A percentile compares a stretch with the other conserved stretches of the same genome.
Evolutionary conservation across 2,797 vertebrate genomes (phyloP).

Genomic region (Oreochromis mossambicus): DNA sequence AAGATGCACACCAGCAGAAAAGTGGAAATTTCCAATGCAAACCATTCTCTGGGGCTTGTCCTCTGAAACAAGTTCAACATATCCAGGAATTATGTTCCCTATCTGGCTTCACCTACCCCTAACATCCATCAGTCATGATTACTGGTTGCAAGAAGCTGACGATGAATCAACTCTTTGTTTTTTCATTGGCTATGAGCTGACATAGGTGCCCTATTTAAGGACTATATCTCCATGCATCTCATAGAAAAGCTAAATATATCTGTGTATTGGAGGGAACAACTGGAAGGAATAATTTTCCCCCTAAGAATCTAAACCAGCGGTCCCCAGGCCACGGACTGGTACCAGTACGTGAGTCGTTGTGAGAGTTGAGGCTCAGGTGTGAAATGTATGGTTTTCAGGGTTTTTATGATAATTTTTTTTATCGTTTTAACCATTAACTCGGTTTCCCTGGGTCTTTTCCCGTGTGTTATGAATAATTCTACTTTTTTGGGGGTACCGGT

Average conservation of each 20-base stretch:
- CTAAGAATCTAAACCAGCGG: background rate
- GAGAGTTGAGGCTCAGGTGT: no score
- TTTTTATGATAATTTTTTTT: no score
- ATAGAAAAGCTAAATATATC: background rate
- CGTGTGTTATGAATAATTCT: no score
- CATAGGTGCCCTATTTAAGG: background rate
- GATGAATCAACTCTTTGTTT: background rate
- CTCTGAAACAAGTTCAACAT: background rate
- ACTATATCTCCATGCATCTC: fast-evolving
- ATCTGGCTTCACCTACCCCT: background rate
- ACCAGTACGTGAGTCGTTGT: no score
- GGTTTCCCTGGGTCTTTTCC: no score
- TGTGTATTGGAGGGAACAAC: background rate
- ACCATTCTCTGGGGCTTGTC: background rate
- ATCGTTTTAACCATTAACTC: no score
- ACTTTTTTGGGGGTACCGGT: no score
- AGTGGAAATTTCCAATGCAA: no score
- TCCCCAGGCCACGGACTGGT: no score
- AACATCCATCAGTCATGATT: background rate
- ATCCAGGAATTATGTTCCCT: background rate
- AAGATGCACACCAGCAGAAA: background rate
- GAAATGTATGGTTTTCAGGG: no score
- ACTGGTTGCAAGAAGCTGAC: background rate
- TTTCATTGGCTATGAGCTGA: background rate
- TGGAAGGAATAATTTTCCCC: background rate